These are phyloP conservation scores for Triplophysa dalaica DNA, from an alignment of 2,113 vertebrate genomes.

Conservation along the genomic window DNA sequence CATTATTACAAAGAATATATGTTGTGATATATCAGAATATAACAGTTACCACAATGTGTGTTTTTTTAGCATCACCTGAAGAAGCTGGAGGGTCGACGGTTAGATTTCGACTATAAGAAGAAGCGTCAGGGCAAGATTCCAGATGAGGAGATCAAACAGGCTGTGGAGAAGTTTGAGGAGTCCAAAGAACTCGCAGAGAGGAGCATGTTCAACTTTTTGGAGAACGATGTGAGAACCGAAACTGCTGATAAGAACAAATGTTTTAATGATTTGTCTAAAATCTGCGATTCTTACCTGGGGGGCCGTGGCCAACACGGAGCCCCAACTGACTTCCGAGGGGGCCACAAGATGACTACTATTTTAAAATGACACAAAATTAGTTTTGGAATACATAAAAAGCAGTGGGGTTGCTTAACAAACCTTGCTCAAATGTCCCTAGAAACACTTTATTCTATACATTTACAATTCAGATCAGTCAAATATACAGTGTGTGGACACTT, in stretches of 20 bases:
- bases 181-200: slow-evolving; percentile 92
- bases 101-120: slow-evolving; percentile 97
- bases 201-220: slow-evolving; percentile 97
- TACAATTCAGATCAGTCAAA: no score
- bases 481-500: no score
- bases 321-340: no score
- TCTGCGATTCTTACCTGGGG: no score
- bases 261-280: no score
- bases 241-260: neutral
- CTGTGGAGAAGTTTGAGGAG: slow-evolving; percentile 94
- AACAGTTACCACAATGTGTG: neutral
- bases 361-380: no score
- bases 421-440: no score
- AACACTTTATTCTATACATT: no score
- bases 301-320: no score
- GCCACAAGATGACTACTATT: no score
- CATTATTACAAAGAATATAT: neutral
- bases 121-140: slow-evolving; percentile 89
- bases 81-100: slow-evolving; percentile 91
- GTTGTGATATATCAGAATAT: neutral
- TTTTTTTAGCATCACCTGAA: slow-evolving; percentile 85
- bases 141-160: slow-evolving; percentile 88
- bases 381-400: no score
- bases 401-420: no score
- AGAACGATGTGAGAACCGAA: slow-evolving; percentile 86